Base-by-base conservation (phyloP, 2,888 invertebrate genomes). In the Leuctra nigra region DNA sequence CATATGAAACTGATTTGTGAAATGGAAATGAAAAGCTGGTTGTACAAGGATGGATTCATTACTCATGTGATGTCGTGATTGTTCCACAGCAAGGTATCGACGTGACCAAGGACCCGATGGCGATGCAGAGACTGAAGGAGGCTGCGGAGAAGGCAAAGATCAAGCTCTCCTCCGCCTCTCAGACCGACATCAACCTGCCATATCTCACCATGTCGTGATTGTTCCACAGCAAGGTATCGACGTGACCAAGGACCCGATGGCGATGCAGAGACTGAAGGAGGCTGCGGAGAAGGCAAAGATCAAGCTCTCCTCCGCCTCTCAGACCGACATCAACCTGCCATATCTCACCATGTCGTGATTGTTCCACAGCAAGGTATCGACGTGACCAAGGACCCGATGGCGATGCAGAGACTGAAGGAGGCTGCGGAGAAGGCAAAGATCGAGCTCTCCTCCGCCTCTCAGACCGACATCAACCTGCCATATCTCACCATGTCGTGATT, bases 61-160 rank as follows among this genome's bases (percentile, higher is more conserved):
- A 54, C 58, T 65, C n/a, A n/a, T n/a, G n/a, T n/a, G n/a, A n/a
- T n/a, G n/a, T n/a, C n/a, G n/a, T n/a, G n/a, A n/a, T n/a, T n/a
- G n/a, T n/a, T n/a, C n/a, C n/a, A n/a, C 98, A 86, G 79, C 91
- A 90, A 81, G 97, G 95, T 13, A 74, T 96, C 54, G 93, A 98
- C 71, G 82, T 98, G 56, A 86, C 87, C 7, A 97, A 96, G 69
- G 97, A 98, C 70, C 84, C 87, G 11, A 97, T 97, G 93, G 98
- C 97, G 4, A 92, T 98, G 91, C 98, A 99, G 72, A 83, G 97
- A 58, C 75, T 99, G 53, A 93, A 96, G 72, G 98, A 98, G 73
- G 97, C 98, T 0, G 92, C 97, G 0, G 99, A 99, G 73, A 99
- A 99, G 70, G 98, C 99, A 7, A 99, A 99, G 75, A 93, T 94